Base-by-base conservation (phyloP, 2,888 invertebrate species). In the Polydrusus pterygomalis region DNA sequence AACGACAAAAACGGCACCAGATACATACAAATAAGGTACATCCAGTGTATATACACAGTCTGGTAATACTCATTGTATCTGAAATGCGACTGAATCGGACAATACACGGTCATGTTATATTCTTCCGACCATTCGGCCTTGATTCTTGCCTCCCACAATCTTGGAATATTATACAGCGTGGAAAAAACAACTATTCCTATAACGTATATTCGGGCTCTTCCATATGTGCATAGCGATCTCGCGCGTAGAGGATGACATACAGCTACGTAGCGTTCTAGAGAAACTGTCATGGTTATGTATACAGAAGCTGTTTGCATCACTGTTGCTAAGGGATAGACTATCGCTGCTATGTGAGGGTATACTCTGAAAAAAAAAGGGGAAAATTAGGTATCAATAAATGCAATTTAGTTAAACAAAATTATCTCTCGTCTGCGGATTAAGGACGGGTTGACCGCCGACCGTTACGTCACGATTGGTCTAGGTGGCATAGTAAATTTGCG, bases 1-100 rank as follows among this genome's bases (percentile, higher is more conserved):
- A 98, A 90, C 78, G 95, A 93, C 70, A 93, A 90, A 87, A 99
- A 96, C 2, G 99, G 99, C 82, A 98, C 91, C 82, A 97, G 92
- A 88, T 98, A 97, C 92, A 97, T 96, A 83, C 98, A 94, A 79
- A 98, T 91, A 83, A 98, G 91, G 88, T 98, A 98, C 89, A 97
- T 91, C 95, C 97, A 97, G 86, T 97, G 94, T 79, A 97, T 96
- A 89, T 98, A 99, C 51, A 97, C 91, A 47, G 92, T 92, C 75
- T 95, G 93, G 89, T 97, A 98, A 0, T 91, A 87, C 25, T 90
- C 89, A 85, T 95, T 92, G 77, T 90, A 90, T 78, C 96, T 91
- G 79, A 95, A 87, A 17, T 89, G 87, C 69, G 96, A 92, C 10
- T 94, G 92, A 13, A 89, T 88, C 68, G 94, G 91, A 86, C 94